phyloP scores from a whole-genome alignment of 2,113 vertebrate genomes.

The Lycaon pictus region DNA sequence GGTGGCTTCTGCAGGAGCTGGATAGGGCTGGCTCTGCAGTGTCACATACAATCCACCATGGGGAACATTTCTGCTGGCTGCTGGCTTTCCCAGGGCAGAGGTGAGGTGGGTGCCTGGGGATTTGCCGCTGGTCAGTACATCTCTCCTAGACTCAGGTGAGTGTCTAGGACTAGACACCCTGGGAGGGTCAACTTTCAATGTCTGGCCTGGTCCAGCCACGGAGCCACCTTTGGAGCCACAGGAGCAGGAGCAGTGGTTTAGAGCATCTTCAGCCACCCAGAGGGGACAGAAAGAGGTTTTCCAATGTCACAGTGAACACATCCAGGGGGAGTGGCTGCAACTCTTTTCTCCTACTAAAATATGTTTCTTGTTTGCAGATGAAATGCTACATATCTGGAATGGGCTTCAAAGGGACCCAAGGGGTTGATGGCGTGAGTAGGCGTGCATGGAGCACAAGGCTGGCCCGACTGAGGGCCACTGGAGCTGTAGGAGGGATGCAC shows the following conservation, averaged over 20 bases:
- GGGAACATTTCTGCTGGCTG: not conserved
- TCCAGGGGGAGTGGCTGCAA: not conserved
- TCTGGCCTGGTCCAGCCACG: too few relatives aligned
- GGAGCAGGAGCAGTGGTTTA: not conserved
- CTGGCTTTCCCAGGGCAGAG: not conserved
- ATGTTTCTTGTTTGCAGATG: not conserved
- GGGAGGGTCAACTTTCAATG: not conserved
- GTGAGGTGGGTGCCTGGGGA: rapidly evolving
- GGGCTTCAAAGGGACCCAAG: not conserved
- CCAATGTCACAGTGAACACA: not conserved
- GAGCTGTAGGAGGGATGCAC: rapidly evolving
- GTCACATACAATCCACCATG: not conserved
- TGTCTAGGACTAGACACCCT: rapidly evolving
- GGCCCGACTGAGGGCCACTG: rapidly evolving
- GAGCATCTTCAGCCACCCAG: too few relatives aligned
- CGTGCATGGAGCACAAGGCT: rapidly evolving
- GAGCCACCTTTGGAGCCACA: not conserved
- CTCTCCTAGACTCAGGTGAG: not conserved
- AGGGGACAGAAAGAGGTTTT: not conserved
- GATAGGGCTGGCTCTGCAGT: not conserved
- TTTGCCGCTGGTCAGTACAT: not conserved
- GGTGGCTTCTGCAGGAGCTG: not conserved
- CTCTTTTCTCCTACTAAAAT: not conserved
- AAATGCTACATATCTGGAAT: not conserved
- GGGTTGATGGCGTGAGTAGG: too few relatives aligned